A percentile compares a stretch with the other conserved stretches of the same genome.
Evolutionary conservation across 1,140 invertebrate species (phyloP).

Genomic region (Mamestra configurata): DNA sequence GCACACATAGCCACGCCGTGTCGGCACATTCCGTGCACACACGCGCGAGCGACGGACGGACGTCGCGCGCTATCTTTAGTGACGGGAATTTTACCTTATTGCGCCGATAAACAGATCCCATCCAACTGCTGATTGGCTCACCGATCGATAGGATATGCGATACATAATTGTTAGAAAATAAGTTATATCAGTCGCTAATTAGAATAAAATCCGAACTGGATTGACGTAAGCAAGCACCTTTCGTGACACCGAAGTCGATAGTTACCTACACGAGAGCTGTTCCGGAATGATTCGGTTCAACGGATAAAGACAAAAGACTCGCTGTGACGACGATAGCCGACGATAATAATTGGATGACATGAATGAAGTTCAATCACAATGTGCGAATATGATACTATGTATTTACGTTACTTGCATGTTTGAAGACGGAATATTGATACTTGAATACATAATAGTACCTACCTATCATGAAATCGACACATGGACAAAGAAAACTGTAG

Average conservation of each 20-base stretch:
- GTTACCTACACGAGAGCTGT: neutral
- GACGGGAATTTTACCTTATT: constrained; percentile 56
- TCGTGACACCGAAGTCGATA: neutral
- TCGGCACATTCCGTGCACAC: constrained; percentile 4
- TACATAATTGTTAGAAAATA: constrained; percentile 9
- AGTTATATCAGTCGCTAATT: constrained; percentile 1
- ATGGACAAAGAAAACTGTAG: neutral
- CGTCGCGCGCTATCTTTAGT: constrained; percentile 41
- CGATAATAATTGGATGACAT: constrained; percentile 4
- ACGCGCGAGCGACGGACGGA: constrained; percentile 10
- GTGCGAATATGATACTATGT: constrained; percentile 7
- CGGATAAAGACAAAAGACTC: neutral
- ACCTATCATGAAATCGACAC: neutral
- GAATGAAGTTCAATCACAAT: constrained; percentile 29
- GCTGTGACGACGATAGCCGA: neutral
- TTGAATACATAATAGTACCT: neutral
- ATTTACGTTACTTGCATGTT: neutral
- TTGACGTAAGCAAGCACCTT: constrained; percentile 9
- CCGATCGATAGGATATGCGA: constrained; percentile 10
- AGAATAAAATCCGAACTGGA: constrained; percentile 14
- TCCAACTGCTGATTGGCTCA: constrained; percentile 23
- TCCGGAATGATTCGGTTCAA: neutral
- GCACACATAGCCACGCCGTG: neutral
- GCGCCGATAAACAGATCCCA: constrained; percentile 27
- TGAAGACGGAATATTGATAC: neutral